phyloP scores from a whole-genome alignment of 64 coral and sea anemone species.

The Astreopora myriophthalma region DNA sequence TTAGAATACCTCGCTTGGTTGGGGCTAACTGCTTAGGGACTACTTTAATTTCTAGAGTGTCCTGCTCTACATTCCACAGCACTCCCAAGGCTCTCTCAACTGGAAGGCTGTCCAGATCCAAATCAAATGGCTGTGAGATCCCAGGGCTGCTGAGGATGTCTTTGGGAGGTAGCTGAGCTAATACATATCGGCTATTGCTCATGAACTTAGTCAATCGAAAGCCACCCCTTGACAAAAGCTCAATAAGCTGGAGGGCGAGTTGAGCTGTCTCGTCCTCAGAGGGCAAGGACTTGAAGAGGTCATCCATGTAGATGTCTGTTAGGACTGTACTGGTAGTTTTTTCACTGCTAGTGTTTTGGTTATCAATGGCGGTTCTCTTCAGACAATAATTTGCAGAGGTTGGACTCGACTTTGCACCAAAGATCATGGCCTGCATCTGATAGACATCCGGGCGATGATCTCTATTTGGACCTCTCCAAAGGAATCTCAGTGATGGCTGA shows the following conservation, averaged over 20 bases:
- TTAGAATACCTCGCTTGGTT: slow-evolving; percentile 39
- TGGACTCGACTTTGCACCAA: slow-evolving; percentile 49
- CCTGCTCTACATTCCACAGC: slow-evolving; percentile 20
- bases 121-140: neutral
- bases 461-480: slow-evolving; percentile 36
- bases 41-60: slow-evolving; percentile 6
- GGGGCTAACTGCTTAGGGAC: neutral
- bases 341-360: neutral
- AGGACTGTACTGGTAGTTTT: neutral
- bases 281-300: slow-evolving; percentile 16
- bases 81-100: slow-evolving; percentile 33
- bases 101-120: neutral
- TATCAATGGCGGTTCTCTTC: neutral
- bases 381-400: slow-evolving; percentile 43
- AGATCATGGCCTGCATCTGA: slow-evolving; percentile 18
- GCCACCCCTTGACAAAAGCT: slow-evolving; percentile 18
- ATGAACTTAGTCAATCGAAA: slow-evolving; percentile 45
- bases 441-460: neutral
- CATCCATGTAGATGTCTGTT: slow-evolving; percentile 67
- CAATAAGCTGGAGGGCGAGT: neutral
- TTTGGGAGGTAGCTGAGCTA: neutral
- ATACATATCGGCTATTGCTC: slow-evolving; percentile 8
- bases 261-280: slow-evolving; percentile 27
- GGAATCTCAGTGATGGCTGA: slow-evolving; percentile 11
- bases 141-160: neutral